Evolutionary conservation across 2,797 vertebrate species (phyloP).

Genomic region (Brachymystax lenok): DNA sequence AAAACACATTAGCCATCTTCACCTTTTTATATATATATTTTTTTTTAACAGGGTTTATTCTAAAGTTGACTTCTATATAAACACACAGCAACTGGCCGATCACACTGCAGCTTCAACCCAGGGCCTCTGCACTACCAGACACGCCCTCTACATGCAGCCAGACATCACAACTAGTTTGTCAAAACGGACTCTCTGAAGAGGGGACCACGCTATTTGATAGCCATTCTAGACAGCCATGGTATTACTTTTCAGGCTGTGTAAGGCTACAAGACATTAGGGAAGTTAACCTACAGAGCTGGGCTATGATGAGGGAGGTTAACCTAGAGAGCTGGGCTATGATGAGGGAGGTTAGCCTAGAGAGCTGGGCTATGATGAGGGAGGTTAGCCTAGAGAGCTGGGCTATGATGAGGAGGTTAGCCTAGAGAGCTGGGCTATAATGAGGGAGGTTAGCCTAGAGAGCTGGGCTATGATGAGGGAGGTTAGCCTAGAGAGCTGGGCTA

Average conservation of each 20-base stretch:
- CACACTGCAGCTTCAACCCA: conserved; percentile 64
- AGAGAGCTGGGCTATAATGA: too few species aligned
- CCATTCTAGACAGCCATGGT: background rate
- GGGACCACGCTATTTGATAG: background rate
- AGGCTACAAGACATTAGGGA: background rate
- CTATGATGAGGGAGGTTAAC: too few species aligned
- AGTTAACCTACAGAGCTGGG: too few species aligned
- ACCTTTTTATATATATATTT: background rate
- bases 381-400: too few species aligned
- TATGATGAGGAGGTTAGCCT: too few species aligned
- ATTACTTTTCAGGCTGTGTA: background rate
- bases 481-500: too few species aligned
- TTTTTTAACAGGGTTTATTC: background rate
- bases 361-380: too few species aligned
- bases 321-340: too few species aligned
- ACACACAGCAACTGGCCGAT: conserved; percentile 60
- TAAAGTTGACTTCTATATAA: conserved; percentile 26
- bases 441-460: too few species aligned
- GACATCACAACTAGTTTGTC: conserved; percentile 35
- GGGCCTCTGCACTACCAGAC: conserved; percentile 72
- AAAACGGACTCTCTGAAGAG: conserved; percentile 5
- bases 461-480: too few species aligned
- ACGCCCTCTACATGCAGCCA: conserved; percentile 69
- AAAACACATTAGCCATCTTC: background rate
- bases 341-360: too few species aligned